A percentile compares a stretch with the other conserved stretches of the same genome.
Evolutionary conservation across 2,888 invertebrate species (phyloP).

Genomic region (Cheilosia impressa): DNA sequence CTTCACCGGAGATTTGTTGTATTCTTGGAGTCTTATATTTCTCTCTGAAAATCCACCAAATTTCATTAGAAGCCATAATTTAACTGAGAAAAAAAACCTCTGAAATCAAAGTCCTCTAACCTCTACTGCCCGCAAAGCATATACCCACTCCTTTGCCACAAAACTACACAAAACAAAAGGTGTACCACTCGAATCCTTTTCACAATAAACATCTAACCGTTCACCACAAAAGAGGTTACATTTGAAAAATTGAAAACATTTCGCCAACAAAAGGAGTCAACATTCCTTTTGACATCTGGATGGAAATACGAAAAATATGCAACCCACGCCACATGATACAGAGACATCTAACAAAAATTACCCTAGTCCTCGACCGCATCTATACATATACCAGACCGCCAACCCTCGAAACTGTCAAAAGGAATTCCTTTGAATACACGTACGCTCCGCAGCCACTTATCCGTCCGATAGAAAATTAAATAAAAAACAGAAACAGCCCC

Average conservation of each 20-base stretch:
- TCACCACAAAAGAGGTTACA: slow-evolving; percentile 57
- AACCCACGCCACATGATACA: slow-evolving; percentile 25
- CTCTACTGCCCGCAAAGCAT: not conserved
- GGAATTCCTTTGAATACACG: slow-evolving; percentile 63
- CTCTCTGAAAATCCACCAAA: too few species aligned
- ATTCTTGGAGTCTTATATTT: too few species aligned
- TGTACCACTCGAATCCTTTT: slow-evolving; percentile 47
- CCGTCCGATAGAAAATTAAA: slow-evolving; percentile 29
- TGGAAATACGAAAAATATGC: slow-evolving; percentile 36
- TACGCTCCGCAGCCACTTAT: not conserved
- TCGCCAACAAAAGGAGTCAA: slow-evolving; percentile 32
- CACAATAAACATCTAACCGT: slow-evolving; percentile 41
- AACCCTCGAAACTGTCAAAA: slow-evolving; percentile 73
- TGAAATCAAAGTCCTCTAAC: not conserved
- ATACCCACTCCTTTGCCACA: not conserved
- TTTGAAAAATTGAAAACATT: slow-evolving; percentile 49
- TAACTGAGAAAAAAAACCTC: not conserved
- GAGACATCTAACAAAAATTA: slow-evolving; percentile 48
- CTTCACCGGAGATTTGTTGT: too few species aligned
- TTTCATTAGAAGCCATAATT: too few species aligned
- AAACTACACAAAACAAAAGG: slow-evolving; percentile 10
- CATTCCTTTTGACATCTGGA: slow-evolving; percentile 51
- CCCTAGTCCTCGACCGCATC: slow-evolving; percentile 53
- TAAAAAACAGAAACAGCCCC: slow-evolving; percentile 41
- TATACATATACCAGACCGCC: slow-evolving; percentile 25